Conservation (phyloP, 2,113 vertebrate species). For the Sebastes fasciatus region DNA sequence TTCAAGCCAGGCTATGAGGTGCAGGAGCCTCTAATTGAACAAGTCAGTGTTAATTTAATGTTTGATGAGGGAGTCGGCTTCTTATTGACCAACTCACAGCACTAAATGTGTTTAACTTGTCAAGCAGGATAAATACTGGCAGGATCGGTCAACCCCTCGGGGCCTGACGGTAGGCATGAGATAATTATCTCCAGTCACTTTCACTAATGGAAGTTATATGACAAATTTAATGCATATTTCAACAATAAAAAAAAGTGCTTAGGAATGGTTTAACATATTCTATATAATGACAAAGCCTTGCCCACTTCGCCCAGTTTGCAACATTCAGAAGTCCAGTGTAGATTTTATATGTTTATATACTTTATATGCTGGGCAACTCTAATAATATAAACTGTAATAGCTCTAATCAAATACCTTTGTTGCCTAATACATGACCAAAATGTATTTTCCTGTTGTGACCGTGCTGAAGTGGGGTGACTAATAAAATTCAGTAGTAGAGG, state of each 20-base stretch:
- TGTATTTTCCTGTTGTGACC: not conserved
- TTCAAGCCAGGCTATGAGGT: not conserved
- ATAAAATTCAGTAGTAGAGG: not conserved
- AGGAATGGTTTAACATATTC: not conserved
- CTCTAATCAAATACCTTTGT: constrained; percentile 1
- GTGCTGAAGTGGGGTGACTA: not conserved
- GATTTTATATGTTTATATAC: too few relatives aligned
- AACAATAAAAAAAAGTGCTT: not conserved
- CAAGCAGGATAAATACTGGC: not conserved
- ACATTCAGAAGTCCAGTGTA: not conserved
- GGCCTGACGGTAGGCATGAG: not conserved
- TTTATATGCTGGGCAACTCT: too few relatives aligned
- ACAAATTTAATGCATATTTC: not conserved
- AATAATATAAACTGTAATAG: not conserved
- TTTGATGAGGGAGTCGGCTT: constrained; percentile 25
- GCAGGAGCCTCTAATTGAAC: not conserved
- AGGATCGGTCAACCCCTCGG: not conserved
- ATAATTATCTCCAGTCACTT: not conserved
- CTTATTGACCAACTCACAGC: constrained; percentile 25
- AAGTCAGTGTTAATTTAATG: constrained; percentile 14
- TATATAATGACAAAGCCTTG: not conserved
- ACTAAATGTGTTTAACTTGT: constrained; percentile 29
- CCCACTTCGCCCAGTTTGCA: not conserved
- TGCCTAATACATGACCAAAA: too few relatives aligned
- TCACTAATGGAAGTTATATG: not conserved